Base-by-base conservation (phyloP, 2,113 vertebrate species). In the Vulpes lagopus region DNA sequence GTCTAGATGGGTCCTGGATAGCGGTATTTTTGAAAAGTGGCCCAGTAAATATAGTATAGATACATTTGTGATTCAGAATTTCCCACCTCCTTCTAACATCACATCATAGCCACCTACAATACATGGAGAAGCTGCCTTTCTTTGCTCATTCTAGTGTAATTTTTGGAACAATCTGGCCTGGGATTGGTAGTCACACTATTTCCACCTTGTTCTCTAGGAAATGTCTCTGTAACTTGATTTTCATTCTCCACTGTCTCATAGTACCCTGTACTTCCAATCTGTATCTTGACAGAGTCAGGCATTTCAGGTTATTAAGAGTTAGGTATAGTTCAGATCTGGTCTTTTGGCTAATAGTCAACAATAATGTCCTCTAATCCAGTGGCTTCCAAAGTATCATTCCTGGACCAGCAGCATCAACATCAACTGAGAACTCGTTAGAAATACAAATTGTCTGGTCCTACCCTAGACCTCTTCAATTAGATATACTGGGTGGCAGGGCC, bases 11-110 rank as follows among this genome's bases (percentile, higher is more conserved):
- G 73, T 53, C 38, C 51, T 93, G 23, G 73, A 51, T 7, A 78
- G 38, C 64, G 65, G 25, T 89, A 80, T 85, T 65, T 94, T 93
- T 64, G 55, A 94, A 71, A 88, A 79, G 15, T 79, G 84, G 35
- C 17, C 69, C 32, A 92, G 82, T 49, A 65, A 57, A 43, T 89
- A 19, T 9, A 76, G 60, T 82, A 43, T 30, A 20, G 10, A 27
- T 43, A 85, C 3, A 82, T 86, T n/a, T 35, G 16, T 89, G 81
- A 86, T 67, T 73, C 35, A 89, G 51, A 65, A 74, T 76, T 85
- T 81, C 60, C 15, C 15, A 32, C 57, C n/a, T 76, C 22, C 17
- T 80, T 76, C 35, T 35, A 65, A 25, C 1, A 27, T 81, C 67
- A 82, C 25, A 93, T 3, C 16, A 55, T 74, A 85, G n/a, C 17